These are phyloP conservation scores for Cantharis lateralis DNA, from an alignment of 2,888 invertebrate species.

Conservation along the genomic window DNA sequence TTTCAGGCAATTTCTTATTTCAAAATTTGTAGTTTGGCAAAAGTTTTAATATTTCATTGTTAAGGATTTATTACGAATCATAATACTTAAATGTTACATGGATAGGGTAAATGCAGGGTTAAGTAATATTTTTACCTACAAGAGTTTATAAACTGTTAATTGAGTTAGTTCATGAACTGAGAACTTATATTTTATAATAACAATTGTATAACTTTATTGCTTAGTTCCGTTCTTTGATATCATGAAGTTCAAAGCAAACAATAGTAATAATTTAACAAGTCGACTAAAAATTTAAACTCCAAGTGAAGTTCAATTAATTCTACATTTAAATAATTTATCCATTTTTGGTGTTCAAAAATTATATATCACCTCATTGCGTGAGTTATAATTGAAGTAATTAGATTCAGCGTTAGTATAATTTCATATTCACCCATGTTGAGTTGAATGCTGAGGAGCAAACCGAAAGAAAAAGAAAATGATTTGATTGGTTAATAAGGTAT, in stretches of 20 bases:
- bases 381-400: neutral
- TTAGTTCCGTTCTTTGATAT: neutral
- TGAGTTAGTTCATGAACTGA: neutral
- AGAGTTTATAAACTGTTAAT: neutral
- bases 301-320: neutral
- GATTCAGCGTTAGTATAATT: too few species aligned
- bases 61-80: neutral
- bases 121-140: neutral
- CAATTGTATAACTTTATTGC: neutral
- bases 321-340: neutral
- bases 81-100: neutral
- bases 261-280: neutral
- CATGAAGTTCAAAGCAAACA: neutral
- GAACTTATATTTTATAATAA: neutral
- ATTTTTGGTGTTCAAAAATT: neutral
- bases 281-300: neutral
- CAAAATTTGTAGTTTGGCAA: neutral
- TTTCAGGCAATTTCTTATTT: neutral
- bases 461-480: neutral
- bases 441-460: too few species aligned
- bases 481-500: neutral
- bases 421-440: too few species aligned
- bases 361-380: too few species aligned
- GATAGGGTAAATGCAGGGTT: neutral
- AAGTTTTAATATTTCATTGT: neutral